Percentiles rank a stretch among this genome's conserved stretches.
Evolutionary conservation across 2,797 vertebrate genomes (phyloP).

Genomic region (Taeniopygia guttata): DNA sequence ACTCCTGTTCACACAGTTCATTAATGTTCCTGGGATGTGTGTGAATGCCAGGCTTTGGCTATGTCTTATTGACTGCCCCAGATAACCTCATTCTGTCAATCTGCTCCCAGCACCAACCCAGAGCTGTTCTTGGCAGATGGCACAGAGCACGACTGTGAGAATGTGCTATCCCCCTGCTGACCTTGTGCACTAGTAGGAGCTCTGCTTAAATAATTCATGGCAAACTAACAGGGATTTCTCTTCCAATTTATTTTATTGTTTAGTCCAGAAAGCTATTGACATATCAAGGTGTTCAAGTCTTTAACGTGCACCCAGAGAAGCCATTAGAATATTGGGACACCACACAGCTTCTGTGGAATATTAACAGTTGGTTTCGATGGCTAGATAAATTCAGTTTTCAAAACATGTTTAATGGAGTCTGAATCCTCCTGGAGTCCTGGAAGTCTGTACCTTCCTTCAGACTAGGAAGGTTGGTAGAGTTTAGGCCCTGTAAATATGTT

Average conservation of each 20-base stretch:
- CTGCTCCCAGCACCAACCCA: neutral
- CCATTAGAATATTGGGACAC: neutral
- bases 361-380: neutral
- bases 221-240: neutral
- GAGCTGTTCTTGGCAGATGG: neutral
- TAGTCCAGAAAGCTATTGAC: neutral
- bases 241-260: neutral
- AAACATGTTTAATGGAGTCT: neutral
- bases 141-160: neutral
- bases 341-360: neutral
- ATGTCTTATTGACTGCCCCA: neutral
- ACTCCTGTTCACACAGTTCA: neutral
- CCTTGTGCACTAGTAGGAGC: neutral
- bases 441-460: neutral
- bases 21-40: neutral
- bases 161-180: neutral
- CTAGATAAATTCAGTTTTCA: neutral
- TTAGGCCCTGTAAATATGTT: neutral
- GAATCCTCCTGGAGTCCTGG: neutral
- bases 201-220: conserved; percentile 19
- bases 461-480: neutral
- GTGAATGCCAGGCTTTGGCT: neutral
- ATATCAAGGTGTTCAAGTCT: neutral
- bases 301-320: neutral
- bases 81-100: neutral